Evolutionary conservation across 2,888 invertebrate species (phyloP).

Genomic region (Metallyticus violacea): DNA sequence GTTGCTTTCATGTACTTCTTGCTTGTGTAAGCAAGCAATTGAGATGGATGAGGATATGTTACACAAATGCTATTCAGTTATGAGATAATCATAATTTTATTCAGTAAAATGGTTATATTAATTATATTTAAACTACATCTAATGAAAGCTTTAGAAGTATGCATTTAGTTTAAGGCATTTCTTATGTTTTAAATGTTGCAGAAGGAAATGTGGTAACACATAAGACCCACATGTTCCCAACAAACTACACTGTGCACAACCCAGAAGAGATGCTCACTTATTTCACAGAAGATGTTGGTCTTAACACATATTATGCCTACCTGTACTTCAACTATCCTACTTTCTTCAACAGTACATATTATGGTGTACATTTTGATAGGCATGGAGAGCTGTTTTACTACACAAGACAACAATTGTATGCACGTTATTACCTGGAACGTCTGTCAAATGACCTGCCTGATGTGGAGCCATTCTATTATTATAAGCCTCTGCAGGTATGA

Average conservation of each 20-base stretch:
- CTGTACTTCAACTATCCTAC: conserved; percentile 61
- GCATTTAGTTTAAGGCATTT: background rate
- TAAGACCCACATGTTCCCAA: conserved; percentile 25
- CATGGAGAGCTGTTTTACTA: conserved; percentile 49
- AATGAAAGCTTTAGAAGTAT: background rate
- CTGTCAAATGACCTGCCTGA: conserved; percentile 67
- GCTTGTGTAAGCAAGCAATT: too few species aligned
- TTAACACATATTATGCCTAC: conserved; percentile 65
- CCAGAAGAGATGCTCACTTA: conserved; percentile 50
- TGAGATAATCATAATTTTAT: too few species aligned
- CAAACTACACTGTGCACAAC: conserved; percentile 32
- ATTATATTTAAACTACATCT: too few species aligned
- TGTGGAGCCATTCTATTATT: conserved; percentile 57
- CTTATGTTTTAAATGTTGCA: background rate
- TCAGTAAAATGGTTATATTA: too few species aligned
- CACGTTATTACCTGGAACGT: conserved; percentile 73
- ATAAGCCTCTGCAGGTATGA: conserved; percentile 37
- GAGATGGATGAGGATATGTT: too few species aligned
- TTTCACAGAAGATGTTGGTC: conserved; percentile 68
- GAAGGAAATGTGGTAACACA: background rate
- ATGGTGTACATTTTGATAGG: conserved; percentile 47
- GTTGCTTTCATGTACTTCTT: too few species aligned
- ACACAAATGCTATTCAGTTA: too few species aligned
- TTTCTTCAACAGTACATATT: conserved; percentile 56
- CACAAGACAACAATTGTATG: conserved; percentile 63